A percentile compares a stretch with the other conserved stretches of the same genome.
Conservation (phyloP, 2,888 invertebrate genomes). For the Ashinkailepas kermadecensis region DNA sequence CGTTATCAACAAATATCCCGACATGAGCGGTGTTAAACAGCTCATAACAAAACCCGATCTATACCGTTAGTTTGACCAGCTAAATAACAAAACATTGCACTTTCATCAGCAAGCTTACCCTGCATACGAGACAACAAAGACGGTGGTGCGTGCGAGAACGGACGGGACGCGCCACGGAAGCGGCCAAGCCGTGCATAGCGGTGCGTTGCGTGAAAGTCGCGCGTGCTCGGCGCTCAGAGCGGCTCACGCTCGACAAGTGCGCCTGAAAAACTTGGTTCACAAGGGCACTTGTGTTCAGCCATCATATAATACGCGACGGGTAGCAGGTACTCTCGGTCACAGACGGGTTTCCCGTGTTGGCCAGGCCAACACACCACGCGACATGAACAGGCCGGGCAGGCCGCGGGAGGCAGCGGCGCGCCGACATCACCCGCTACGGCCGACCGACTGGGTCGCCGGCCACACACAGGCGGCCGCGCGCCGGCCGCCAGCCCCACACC, state of each 20-base stretch:
- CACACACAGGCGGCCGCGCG: not conserved
- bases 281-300: constrained; percentile 15
- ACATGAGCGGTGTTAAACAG: constrained; percentile 1
- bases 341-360: not conserved
- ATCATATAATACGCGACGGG: not conserved
- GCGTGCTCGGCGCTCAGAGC: not conserved
- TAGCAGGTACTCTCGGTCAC: constrained; percentile 14
- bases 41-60: constrained; percentile 12
- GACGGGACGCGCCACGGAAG: not conserved
- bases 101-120: constrained; percentile 19
- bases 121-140: not conserved
- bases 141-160: not conserved
- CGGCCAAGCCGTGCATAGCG: constrained; percentile 8
- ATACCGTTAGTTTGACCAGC: constrained; percentile 7
- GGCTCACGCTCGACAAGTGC: not conserved
- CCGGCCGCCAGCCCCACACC: not conserved
- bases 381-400: not conserved
- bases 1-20: not conserved
- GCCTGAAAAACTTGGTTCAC: constrained; percentile 6
- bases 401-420: too few species aligned
- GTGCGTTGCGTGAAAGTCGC: not conserved
- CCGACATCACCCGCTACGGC: too few species aligned
- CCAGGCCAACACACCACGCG: not conserved
- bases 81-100: constrained; percentile 21
- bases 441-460: not conserved